Evolutionary conservation across 2,888 invertebrate genomes (phyloP), one percentile per base, ranked within the genome.

Genomic region (Cataglyphis livida): DNA sequence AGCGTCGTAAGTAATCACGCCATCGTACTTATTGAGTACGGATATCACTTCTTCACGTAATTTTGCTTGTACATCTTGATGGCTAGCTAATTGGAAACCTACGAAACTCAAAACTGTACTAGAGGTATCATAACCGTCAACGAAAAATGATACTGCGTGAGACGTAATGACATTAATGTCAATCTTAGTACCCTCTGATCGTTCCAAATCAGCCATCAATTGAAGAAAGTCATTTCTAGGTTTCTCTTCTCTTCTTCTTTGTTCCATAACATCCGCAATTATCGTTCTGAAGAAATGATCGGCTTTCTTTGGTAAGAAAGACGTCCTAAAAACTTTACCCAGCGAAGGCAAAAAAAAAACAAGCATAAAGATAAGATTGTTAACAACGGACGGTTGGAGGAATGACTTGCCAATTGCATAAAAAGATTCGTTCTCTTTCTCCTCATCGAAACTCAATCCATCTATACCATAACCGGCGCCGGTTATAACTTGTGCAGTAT

Each of bases 71-170:
- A 95, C 90, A 4, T 95, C 93, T 4, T 90, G 92, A 86, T 95
- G 91, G 0, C 91, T 74, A 0, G 95, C 95, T 4, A 96, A 87
- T 81, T 95, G 94, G 87, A 95, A 95, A 0, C 95, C 90, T 0
- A 95, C 90, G 79, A 95, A 95, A 9, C 94, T 93, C 57, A 96
- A 90, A 0, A 95, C 93, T 0, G 95, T 94, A 32, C 95, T 95
- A 0, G 95, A 95, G 0, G 96, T 96, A 89, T 96, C 96, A 86
- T 95, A 95, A 1, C 96, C 96, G 35, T 95, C 96, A 1, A 95
- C 85, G 86, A 95, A 95, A 88, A 96, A 95, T 1, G 95, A 94
- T 0, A 95, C 90, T 0, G 95, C 93, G 83, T 95, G 95, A 0
- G 95, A 93, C 0, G 94, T 89, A 84, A 95, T 91, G 0, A 84